Evolutionary conservation across 2,113 vertebrate species (phyloP).

Genomic region (Pampusana beccarii): DNA sequence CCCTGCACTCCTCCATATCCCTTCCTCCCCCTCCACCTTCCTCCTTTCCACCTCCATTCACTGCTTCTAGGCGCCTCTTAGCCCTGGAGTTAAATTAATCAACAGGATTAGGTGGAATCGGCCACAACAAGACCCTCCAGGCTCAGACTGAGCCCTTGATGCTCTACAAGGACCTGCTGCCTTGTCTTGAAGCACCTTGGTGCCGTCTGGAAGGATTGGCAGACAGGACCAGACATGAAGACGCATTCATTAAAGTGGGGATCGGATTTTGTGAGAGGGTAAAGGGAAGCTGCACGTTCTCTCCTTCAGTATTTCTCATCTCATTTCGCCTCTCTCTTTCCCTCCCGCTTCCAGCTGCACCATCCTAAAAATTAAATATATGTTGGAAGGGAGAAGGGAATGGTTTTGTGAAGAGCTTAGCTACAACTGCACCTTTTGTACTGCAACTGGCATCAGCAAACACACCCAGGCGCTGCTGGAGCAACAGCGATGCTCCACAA

Average conservation of each 20-base stretch:
- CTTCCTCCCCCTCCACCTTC: not conserved
- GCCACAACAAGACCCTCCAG: slow-evolving; percentile 31
- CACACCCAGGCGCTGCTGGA: not conserved
- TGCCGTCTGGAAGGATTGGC: not conserved
- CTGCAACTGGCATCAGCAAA: not conserved
- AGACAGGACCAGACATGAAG: slow-evolving; percentile 67
- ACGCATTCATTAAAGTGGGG: slow-evolving; percentile 81
- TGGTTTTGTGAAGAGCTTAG: not conserved
- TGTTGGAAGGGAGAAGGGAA: not conserved
- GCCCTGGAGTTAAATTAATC: slow-evolving; percentile 65
- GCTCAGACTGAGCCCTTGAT: slow-evolving; percentile 1
- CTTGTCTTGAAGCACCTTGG: slow-evolving; percentile 28
- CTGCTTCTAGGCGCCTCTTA: not conserved
- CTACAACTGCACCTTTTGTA: not conserved
- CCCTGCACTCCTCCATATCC: not conserved
- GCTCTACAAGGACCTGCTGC: not conserved
- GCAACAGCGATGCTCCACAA: fast-evolving
- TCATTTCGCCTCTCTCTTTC: not conserved
- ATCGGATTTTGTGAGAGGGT: not conserved
- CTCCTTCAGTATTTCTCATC: not conserved
- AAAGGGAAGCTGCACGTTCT: not conserved
- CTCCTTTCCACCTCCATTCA: not conserved
- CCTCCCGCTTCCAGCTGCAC: slow-evolving; percentile 9
- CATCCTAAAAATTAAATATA: not conserved
- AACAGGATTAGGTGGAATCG: slow-evolving; percentile 57